phyloP scores from a whole-genome alignment of 2,888 invertebrate species.

The Operophtera brumata region DNA sequence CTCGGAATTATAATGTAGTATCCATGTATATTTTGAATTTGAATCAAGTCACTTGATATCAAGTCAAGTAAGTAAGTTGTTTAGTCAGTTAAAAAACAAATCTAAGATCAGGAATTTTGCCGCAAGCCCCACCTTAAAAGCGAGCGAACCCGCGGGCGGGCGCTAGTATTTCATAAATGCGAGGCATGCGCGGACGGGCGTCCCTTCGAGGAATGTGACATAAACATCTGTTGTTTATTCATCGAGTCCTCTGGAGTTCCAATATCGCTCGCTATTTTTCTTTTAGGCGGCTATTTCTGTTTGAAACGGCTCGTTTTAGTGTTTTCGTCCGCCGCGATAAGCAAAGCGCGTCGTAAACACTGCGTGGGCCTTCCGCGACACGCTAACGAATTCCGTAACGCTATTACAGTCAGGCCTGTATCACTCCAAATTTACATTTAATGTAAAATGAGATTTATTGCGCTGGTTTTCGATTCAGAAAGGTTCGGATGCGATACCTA shows the following conservation, averaged over 20 bases:
- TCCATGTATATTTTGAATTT: no score
- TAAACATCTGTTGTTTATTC: conserved; percentile 71
- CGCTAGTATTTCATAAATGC: conserved; percentile 57
- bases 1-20: no score
- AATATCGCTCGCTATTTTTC: conserved; percentile 42
- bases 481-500: not conserved
- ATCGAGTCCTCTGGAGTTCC: conserved; percentile 48
- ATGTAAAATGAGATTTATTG: not conserved
- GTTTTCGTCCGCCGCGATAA: conserved; percentile 32
- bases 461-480: not conserved
- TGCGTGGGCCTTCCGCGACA: conserved; percentile 8
- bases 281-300: conserved; percentile 42
- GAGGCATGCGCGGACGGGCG: conserved; percentile 39
- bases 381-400: conserved; percentile 7
- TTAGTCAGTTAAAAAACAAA: no score
- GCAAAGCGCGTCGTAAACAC: conserved; percentile 25
- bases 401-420: not conserved
- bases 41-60: no score
- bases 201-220: conserved; percentile 45
- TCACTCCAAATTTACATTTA: not conserved
- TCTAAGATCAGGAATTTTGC: no score
- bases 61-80: no score
- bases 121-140: no score
- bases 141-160: no score
- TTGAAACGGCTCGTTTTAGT: conserved; percentile 29